Evolutionary conservation across 2,113 vertebrate species (phyloP).

Genomic region (Scolopax mira): DNA sequence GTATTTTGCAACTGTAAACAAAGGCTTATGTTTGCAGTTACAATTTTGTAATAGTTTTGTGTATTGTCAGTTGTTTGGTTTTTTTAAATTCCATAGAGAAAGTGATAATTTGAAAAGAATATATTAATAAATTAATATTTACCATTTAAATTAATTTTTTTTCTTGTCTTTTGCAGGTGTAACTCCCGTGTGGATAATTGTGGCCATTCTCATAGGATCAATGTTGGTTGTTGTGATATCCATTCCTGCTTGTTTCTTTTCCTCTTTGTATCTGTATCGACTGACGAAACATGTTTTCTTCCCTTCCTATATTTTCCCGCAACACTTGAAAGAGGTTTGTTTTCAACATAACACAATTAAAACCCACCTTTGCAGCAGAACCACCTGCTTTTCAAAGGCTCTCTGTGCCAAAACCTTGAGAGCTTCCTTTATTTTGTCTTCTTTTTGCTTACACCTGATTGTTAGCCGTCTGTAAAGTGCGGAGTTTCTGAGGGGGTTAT

Average conservation of each 20-base stretch:
- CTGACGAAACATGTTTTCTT: slow-evolving; percentile 45
- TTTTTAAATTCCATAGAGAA: not conserved
- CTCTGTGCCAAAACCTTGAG: not conserved
- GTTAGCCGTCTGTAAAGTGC: not conserved
- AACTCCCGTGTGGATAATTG: slow-evolving; percentile 50
- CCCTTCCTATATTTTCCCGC: slow-evolving; percentile 65
- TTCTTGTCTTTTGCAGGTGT: slow-evolving; percentile 38
- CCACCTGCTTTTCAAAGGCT: not conserved
- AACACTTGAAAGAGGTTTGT: slow-evolving; percentile 80
- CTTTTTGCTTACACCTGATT: not conserved
- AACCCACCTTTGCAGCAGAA: not conserved
- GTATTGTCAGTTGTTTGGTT: too few species aligned
- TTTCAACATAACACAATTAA: not conserved
- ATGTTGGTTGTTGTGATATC: not conserved
- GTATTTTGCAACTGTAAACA: not conserved
- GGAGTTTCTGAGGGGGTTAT: not conserved
- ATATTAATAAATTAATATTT: not conserved
- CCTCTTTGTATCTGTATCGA: slow-evolving; percentile 42
- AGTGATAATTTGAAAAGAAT: not conserved
- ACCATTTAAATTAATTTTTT: not conserved
- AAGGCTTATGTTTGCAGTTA: not conserved
- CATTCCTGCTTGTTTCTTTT: not conserved
- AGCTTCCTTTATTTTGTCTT: not conserved
- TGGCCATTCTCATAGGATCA: not conserved
- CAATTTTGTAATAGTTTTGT: not conserved